These are phyloP conservation scores for Danionella dracula DNA, from an alignment of 2,797 vertebrate species.

Conservation along the genomic window DNA sequence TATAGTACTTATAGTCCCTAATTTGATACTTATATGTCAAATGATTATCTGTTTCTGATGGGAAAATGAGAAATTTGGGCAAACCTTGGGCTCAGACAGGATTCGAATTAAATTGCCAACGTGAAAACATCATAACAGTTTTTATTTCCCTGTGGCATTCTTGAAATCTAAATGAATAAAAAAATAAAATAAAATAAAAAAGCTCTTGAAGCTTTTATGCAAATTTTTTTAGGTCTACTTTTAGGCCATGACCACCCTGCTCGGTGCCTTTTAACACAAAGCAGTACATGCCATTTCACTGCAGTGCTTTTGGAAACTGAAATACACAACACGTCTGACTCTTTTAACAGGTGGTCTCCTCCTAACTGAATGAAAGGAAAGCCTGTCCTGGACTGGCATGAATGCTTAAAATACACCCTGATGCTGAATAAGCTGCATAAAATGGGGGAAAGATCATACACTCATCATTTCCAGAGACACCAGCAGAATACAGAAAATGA, in stretches of 20 bases:
- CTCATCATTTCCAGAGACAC: conserved; percentile 22
- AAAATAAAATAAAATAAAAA: no score
- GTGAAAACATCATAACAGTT: no score
- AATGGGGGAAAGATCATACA: conserved; percentile 4
- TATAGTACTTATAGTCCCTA: no score
- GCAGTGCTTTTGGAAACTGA: conserved; percentile 1
- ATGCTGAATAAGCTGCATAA: neutral
- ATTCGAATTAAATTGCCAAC: no score
- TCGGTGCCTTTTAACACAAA: conserved; percentile 33
- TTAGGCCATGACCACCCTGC: conserved; percentile 14
- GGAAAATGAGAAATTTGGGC: no score
- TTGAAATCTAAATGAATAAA: conserved; percentile 1
- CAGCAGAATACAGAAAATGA: conserved; percentile 26
- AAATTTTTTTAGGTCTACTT: conserved; percentile 20
- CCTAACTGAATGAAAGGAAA: neutral
- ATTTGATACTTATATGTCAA: no score
- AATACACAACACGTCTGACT: conserved; percentile 13
- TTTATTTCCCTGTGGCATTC: no score
- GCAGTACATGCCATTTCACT: conserved; percentile 18
- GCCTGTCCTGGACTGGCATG: conserved; percentile 20
- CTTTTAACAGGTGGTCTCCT: conserved; percentile 1
- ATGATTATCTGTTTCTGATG: no score
- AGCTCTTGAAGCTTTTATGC: no score
- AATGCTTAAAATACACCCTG: conserved; percentile 2
- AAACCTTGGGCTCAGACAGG: no score